Base-by-base conservation (phyloP, 2,797 vertebrate species). In the Decapterus maruadsi region DNA sequence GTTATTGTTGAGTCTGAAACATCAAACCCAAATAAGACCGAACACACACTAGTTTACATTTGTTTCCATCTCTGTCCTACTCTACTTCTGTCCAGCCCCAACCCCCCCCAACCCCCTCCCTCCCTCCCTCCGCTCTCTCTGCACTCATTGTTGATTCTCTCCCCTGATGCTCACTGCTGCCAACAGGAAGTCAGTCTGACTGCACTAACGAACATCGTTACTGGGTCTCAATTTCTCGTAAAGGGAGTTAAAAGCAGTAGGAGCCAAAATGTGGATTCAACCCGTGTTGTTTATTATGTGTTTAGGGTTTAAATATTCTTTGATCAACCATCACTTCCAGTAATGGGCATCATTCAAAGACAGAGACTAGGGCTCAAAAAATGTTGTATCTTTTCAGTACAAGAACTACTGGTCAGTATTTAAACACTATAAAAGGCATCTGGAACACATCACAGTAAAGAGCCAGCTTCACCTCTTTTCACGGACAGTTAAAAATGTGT, bases 81-180 rank as follows among this genome's bases (percentile, higher is more conserved):
- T 81, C 75, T 68, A 73, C 72, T 72, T 81, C n/a, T 59, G 58
- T 56, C 20, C 22, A 5, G 36, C 50, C 69, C 55, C 45, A 22
- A 26, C 26, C 26, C 26, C 26, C 26, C 69, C 55, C 45, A 22
- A 26, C 26, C 26, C 26, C 26, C 26, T 6, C 31, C 31, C 31
- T 34, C 31, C 31, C 31, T 34, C 38, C 64, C 72, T 68, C 12
- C 34, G 10, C 57, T 1, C 51, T 1, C 51, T 31, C 77, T 63
- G 59, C 22, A 53, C 29, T 74, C 68, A 17, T 62, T 77, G 72
- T 58, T 71, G 60, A 20, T 22, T 70, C 20, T 50, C 64, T 73
- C 22, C 51, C 40, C 29, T 73, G 75, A 67, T 64, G 53, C 68
- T 78, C 60, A 63, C 53, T 43, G 36, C 45, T 71, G 61, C 61